phyloP scores from a whole-genome alignment of 1,140 invertebrate species.

The Bombus waltoni region DNA sequence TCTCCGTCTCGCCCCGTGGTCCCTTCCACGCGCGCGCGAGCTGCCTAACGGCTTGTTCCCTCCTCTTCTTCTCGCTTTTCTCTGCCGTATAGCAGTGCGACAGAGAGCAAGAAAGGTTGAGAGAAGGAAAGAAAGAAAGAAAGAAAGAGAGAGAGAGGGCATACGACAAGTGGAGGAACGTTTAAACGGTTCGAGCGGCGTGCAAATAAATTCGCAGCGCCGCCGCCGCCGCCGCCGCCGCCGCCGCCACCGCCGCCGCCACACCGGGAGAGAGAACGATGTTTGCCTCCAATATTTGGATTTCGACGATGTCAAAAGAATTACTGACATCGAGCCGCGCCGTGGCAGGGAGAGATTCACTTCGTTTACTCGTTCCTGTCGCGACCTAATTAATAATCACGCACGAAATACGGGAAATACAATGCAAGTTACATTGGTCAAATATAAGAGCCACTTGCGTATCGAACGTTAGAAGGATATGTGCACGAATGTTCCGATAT shows the following conservation, averaged over 20 bases:
- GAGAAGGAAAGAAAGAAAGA: not conserved
- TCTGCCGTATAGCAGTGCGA: not conserved
- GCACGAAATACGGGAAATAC: not conserved
- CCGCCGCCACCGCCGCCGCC: conserved; percentile 27
- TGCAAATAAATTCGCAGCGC: conserved; percentile 65
- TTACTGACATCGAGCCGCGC: conserved; percentile 13
- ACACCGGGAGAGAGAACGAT: conserved; percentile 9
- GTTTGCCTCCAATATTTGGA: conserved; percentile 68
- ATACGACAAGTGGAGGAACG: conserved; percentile 62
- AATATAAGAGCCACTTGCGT: not conserved
- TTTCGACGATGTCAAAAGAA: conserved; percentile 54
- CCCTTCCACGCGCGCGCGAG: not conserved
- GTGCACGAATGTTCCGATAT: too few species aligned
- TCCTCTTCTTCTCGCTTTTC: conserved; percentile 38
- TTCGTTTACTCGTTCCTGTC: too few species aligned
- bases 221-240: conserved; percentile 18
- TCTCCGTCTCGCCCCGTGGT: conserved; percentile 9
- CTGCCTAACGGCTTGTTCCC: conserved; percentile 2
- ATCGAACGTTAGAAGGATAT: too few species aligned
- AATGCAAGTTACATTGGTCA: not conserved
- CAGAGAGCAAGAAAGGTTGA: not conserved
- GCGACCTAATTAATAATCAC: not conserved
- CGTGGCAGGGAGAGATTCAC: too few species aligned
- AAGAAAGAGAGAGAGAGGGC: not conserved
- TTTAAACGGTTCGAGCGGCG: conserved; percentile 64